phyloP scores from a whole-genome alignment of 2,888 invertebrate genomes.

The Drosophila emarginata region DNA sequence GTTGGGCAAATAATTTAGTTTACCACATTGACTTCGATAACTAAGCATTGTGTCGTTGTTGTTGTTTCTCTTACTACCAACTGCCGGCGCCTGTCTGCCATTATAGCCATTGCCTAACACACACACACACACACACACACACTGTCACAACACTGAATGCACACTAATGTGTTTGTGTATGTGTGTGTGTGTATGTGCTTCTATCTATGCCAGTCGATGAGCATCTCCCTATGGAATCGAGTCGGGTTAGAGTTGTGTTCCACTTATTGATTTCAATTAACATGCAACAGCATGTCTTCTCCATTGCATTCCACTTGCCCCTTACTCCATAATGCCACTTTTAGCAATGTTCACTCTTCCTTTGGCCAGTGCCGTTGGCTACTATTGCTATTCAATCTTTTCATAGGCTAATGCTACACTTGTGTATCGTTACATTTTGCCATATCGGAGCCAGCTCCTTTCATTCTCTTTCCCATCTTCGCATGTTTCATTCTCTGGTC shows the following conservation, averaged over 20 bases:
- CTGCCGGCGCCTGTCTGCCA: slow-evolving; percentile 51
- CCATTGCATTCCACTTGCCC: slow-evolving; percentile 14
- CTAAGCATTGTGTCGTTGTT: slow-evolving; percentile 74
- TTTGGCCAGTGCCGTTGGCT: slow-evolving; percentile 36
- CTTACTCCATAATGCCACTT: slow-evolving; percentile 33
- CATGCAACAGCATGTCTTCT: slow-evolving; percentile 78
- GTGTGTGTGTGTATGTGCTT: slow-evolving; percentile 8
- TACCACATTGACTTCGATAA: slow-evolving; percentile 76
- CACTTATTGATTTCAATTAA: slow-evolving; percentile 79
- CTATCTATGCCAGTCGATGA: slow-evolving; percentile 13
- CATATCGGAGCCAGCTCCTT: slow-evolving; percentile 3
- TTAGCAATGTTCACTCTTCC: slow-evolving; percentile 26
- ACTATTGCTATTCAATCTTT: slow-evolving; percentile 70
- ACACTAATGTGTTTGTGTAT: slow-evolving; percentile 16
- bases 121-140: background rate
- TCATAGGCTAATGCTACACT: slow-evolving; percentile 76
- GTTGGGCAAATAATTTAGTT: slow-evolving; percentile 78
- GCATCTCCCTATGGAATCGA: background rate
- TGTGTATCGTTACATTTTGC: slow-evolving; percentile 71
- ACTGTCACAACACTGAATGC: slow-evolving; percentile 8
- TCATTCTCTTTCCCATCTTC: background rate
- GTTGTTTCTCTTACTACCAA: slow-evolving; percentile 22
- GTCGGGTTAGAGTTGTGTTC: slow-evolving; percentile 42
- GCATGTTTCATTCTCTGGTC: background rate
- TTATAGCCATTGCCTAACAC: slow-evolving; percentile 56